Evolutionary conservation across 2,888 invertebrate species (phyloP).

Genomic region (Cephus pulcher): DNA sequence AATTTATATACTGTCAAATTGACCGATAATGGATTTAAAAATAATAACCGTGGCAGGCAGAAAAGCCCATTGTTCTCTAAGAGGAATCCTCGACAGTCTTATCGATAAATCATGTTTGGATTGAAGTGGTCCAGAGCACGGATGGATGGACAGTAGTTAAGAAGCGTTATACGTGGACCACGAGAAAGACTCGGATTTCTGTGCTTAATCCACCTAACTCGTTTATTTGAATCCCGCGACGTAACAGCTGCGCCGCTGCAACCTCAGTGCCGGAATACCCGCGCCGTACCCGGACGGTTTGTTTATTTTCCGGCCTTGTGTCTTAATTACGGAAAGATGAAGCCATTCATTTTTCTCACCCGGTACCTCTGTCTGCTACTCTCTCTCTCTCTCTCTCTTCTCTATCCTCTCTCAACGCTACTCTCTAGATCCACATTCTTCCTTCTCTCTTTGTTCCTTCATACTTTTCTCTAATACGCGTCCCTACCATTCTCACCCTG

Average conservation of each 20-base stretch:
- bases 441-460: constrained; percentile 1
- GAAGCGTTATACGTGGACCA: constrained; percentile 17
- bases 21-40: background rate
- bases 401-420: constrained; percentile 9
- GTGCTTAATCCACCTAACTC: constrained; percentile 53
- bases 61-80: background rate
- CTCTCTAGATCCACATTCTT: constrained; percentile 8
- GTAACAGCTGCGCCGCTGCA: constrained; percentile 49
- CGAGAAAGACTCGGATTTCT: constrained; percentile 31
- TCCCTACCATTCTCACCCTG: background rate
- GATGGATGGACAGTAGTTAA: constrained; percentile 19
- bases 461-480: background rate
- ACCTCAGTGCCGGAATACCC: constrained; percentile 10
- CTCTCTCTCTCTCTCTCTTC: background rate
- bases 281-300: constrained; percentile 29
- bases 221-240: constrained; percentile 51
- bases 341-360: constrained; percentile 50
- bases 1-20: background rate
- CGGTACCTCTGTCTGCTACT: background rate
- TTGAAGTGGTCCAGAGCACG: background rate
- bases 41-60: background rate
- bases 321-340: constrained; percentile 61
- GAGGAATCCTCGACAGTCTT: background rate
- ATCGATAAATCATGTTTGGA: background rate
- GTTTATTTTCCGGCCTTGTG: constrained; percentile 47